Percentiles rank a stretch among this genome's conserved stretches.
These are phyloP conservation scores for Eulithis prunata DNA, from an alignment of 2,888 invertebrate species.

Conservation along the genomic window DNA sequence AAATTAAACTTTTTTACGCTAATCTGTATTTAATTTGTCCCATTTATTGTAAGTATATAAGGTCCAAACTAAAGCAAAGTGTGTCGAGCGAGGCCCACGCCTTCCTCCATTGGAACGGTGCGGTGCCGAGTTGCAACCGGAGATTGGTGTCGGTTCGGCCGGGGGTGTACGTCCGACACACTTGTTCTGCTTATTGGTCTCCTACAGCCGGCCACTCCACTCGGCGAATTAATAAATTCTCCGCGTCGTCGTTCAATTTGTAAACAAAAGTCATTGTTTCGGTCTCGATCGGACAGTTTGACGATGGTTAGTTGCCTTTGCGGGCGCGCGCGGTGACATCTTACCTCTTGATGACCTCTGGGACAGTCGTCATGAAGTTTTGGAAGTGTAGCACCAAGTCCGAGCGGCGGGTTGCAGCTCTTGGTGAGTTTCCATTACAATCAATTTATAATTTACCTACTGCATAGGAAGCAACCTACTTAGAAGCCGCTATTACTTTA, in stretches of 20 bases:
- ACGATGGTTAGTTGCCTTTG: slow-evolving; percentile 69
- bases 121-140: slow-evolving; percentile 55
- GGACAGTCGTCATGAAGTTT: slow-evolving; percentile 69
- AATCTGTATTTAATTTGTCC: slow-evolving; percentile 53
- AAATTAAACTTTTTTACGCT: slow-evolving; percentile 83
- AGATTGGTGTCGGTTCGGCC: slow-evolving; percentile 53
- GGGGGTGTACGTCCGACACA: slow-evolving; percentile 71
- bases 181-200: slow-evolving; percentile 70
- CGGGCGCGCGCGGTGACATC: slow-evolving; percentile 67
- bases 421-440: slow-evolving; percentile 56
- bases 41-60: slow-evolving; percentile 25
- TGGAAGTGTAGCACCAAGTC: slow-evolving; percentile 75
- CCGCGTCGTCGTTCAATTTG: slow-evolving; percentile 70
- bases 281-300: slow-evolving; percentile 72
- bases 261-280: slow-evolving; percentile 84
- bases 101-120: slow-evolving; percentile 57
- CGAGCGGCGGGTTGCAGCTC: slow-evolving; percentile 58
- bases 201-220: slow-evolving; percentile 62
- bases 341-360: slow-evolving; percentile 51
- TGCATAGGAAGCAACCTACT: slow-evolving; percentile 13
- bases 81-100: slow-evolving; percentile 71
- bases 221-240: slow-evolving; percentile 75
- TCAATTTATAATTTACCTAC: slow-evolving; percentile 8
- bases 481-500: slow-evolving; percentile 12
- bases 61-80: slow-evolving; percentile 46